These are phyloP conservation scores for Mobula birostris DNA, from an alignment of 2,113 vertebrate genomes.

Conservation along the genomic window DNA sequence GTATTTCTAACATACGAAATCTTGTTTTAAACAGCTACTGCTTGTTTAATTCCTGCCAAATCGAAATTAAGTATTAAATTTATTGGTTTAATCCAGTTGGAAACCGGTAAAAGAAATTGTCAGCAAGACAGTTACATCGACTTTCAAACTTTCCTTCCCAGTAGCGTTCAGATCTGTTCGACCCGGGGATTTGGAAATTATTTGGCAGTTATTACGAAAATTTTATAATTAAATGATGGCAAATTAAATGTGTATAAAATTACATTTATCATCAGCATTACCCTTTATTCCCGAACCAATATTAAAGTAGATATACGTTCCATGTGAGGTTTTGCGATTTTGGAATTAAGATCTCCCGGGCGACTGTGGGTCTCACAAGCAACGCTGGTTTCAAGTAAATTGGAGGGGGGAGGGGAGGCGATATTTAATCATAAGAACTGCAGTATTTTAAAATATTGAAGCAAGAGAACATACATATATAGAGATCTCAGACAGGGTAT, in stretches of 20 bases:
- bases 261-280: not conserved
- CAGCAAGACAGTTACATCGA: not conserved
- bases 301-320: not conserved
- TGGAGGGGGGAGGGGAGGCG: not conserved
- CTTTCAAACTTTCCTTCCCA: not conserved
- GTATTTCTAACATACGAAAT: not conserved
- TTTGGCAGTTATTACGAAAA: not conserved
- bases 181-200: not conserved
- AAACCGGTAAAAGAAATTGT: too few species aligned
- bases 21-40: not conserved
- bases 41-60: not conserved
- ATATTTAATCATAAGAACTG: not conserved
- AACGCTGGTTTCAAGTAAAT: not conserved
- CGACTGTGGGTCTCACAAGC: not conserved
- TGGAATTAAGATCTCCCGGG: not conserved
- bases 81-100: not conserved
- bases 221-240: not conserved
- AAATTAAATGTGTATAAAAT: not conserved
- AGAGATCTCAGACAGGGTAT: too few species aligned
- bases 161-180: not conserved
- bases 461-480: not conserved
- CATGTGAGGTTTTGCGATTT: not conserved
- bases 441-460: not conserved
- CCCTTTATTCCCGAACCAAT: not conserved
- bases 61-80: not conserved